Conservation (phyloP, 2,797 vertebrate species). For the Triplophysa yarkandensis region DNA sequence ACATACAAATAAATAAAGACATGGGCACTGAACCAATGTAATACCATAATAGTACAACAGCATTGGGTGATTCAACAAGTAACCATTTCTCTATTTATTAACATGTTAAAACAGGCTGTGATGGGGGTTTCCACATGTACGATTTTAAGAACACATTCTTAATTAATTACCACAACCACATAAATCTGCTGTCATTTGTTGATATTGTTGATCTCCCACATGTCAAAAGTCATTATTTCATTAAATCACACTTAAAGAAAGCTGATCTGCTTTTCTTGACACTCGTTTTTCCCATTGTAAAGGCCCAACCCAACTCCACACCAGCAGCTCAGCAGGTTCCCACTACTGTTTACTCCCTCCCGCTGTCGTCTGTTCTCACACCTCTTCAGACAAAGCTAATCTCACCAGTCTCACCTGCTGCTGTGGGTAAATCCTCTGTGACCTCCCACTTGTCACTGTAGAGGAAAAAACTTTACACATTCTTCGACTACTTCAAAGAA, state of each 20-base stretch:
- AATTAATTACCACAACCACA: conserved; percentile 26
- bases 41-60: not conserved
- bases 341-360: conserved; percentile 4
- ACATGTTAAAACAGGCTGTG: conserved; percentile 49
- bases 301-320: not conserved
- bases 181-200: conserved; percentile 14
- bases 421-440: not conserved
- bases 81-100: conserved; percentile 20
- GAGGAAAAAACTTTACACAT: not conserved
- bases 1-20: not conserved
- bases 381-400: conserved; percentile 23
- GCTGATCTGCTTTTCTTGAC: conserved; percentile 11
- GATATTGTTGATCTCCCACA: conserved; percentile 23
- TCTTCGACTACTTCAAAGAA: not conserved
- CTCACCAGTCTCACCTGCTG: conserved; percentile 15
- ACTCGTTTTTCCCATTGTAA: not conserved
- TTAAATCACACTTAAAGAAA: conserved; percentile 13
- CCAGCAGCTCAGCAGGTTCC: conserved; percentile 10
- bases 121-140: conserved; percentile 45
- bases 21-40: not conserved
- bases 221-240: conserved; percentile 19
- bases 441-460: conserved; percentile 10
- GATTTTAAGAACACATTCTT: not conserved
- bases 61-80: not conserved
- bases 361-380: conserved; percentile 4